Percentiles rank a stretch among this genome's conserved stretches.
Evolutionary conservation across 2,113 vertebrate genomes (phyloP).

Genomic region (Tragelaphus scriptus): DNA sequence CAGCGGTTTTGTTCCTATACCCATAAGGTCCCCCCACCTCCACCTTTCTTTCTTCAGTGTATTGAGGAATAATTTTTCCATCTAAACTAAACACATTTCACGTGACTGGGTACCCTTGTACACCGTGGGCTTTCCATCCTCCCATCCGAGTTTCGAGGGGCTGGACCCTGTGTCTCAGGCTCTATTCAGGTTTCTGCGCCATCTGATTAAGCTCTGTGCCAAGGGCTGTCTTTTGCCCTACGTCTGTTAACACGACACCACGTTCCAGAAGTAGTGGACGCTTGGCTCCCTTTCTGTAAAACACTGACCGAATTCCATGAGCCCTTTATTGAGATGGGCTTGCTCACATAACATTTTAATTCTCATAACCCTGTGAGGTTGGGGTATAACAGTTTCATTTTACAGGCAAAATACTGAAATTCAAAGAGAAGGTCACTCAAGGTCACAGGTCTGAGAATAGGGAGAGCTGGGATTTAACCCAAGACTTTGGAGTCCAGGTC

Average conservation of each 20-base stretch:
- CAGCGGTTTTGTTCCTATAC: neutral
- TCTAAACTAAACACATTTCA: slow-evolving; percentile 4
- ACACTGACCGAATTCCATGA: neutral
- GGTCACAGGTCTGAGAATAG: neutral
- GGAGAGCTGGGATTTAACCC: slow-evolving; percentile 6
- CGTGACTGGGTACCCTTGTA: neutral
- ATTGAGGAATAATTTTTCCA: neutral
- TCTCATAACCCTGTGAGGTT: neutral
- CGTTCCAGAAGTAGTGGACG: neutral
- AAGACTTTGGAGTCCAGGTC: neutral
- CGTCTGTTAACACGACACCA: neutral
- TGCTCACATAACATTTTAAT: neutral
- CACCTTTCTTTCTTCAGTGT: neutral
- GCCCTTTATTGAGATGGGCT: neutral
- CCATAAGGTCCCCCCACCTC: neutral
- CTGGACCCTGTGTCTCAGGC: neutral
- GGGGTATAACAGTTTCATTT: neutral
- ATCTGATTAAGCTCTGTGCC: neutral
- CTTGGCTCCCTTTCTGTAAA: neutral
- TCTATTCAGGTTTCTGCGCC: neutral
- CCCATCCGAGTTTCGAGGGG: neutral
- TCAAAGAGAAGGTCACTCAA: neutral
- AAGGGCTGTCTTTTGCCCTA: neutral
- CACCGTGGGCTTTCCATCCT: neutral
- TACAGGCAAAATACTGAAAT: neutral